Percentiles rank a stretch among this genome's conserved stretches.
These are phyloP conservation scores for Bos indicus DNA, from an alignment of 2,113 vertebrate genomes.

Conservation along the genomic window DNA sequence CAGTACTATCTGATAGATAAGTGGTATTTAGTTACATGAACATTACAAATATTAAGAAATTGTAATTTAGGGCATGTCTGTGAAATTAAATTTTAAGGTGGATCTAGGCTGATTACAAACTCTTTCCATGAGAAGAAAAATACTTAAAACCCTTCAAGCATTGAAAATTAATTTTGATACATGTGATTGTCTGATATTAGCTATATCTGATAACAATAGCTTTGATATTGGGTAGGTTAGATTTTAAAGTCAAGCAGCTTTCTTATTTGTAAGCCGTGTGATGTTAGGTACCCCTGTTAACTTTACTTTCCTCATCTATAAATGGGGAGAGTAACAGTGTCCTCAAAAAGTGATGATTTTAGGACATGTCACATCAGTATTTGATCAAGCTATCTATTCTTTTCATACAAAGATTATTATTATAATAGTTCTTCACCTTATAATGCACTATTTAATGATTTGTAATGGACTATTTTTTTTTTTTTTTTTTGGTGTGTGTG, in stretches of 20 bases:
- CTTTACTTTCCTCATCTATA: background rate
- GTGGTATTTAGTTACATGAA: background rate
- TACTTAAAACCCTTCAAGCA: background rate
- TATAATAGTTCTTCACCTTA: background rate
- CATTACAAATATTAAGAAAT: background rate
- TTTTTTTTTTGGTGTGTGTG: background rate
- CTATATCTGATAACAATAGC: background rate
- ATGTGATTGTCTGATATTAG: background rate
- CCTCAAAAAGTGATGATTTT: background rate
- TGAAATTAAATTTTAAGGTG: background rate
- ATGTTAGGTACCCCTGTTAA: background rate
- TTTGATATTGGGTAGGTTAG: background rate
- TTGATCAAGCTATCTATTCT: background rate
- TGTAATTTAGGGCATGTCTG: background rate
- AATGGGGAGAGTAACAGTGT: background rate
- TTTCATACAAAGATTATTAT: background rate
- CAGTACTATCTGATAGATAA: background rate
- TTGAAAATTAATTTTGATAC: background rate
- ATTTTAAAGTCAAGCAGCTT: background rate
- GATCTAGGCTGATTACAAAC: background rate
- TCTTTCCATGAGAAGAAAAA: background rate
- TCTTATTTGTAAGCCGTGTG: background rate
- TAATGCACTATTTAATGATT: background rate
- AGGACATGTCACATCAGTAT: no score
- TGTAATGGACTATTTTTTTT: background rate